A percentile compares a stretch with the other conserved stretches of the same genome.
phyloP scores from a whole-genome alignment of 2,888 invertebrate species.

The Hartigia nigra region DNA sequence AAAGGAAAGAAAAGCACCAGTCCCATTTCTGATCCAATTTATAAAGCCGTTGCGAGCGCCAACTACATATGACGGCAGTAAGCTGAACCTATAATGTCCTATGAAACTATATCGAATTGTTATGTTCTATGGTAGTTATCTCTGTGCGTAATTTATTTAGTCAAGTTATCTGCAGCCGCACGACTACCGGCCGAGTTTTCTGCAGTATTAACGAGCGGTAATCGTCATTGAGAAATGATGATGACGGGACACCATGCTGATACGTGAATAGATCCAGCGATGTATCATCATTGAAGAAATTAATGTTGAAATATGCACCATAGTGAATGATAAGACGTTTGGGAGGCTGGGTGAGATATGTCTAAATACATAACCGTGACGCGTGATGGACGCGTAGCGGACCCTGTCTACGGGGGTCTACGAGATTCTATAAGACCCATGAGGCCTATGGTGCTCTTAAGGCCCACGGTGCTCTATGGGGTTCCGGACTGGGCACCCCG shows the following conservation, averaged over 20 bases:
- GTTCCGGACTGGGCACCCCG: constrained; percentile 52
- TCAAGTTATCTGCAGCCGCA: background rate
- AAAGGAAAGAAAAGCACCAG: background rate
- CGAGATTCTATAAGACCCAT: constrained; percentile 20
- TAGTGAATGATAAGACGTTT: constrained; percentile 39
- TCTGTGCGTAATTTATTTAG: background rate
- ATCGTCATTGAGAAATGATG: constrained; percentile 40
- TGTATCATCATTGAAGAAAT: constrained; percentile 58
- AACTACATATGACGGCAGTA: background rate
- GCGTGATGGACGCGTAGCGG: constrained; percentile 63
- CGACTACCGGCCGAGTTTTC: constrained; percentile 36
- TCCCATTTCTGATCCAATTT: background rate
- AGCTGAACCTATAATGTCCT: background rate
- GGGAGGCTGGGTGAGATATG: constrained; percentile 50
- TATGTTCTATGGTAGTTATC: background rate
- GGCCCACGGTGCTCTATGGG: constrained; percentile 12
- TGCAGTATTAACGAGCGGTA: constrained; percentile 49
- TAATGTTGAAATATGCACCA: constrained; percentile 55
- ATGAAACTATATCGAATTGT: background rate
- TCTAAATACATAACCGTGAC: constrained; percentile 64
- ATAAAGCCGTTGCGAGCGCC: background rate
- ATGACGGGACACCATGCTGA: constrained; percentile 52
- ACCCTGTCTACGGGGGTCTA: constrained; percentile 57
- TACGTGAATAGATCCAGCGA: constrained; percentile 44
- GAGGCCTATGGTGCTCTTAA: constrained; percentile 14